Conservation (phyloP, 1,140 invertebrate genomes). For the Ceratitis capitata region DNA sequence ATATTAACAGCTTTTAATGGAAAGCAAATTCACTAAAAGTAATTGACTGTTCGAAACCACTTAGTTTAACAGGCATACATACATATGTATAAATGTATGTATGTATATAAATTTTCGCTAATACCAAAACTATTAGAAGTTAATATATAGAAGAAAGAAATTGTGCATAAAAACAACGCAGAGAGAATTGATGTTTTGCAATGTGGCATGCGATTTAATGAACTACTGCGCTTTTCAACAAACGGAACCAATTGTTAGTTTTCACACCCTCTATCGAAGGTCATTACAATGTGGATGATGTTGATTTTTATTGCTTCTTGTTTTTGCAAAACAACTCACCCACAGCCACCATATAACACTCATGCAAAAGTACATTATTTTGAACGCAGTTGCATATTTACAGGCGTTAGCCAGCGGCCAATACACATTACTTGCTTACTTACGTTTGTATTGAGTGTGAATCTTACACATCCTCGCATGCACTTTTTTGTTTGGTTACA, state of each 20-base stretch:
- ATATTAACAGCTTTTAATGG: neutral
- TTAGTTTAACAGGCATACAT: neutral
- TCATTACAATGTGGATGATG: neutral
- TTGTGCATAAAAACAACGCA: neutral
- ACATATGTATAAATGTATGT: neutral
- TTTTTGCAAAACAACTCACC: neutral
- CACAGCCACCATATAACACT: neutral
- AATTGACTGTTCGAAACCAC: neutral
- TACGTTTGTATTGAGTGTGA: neutral
- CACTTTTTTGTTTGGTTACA: too few relatives aligned
- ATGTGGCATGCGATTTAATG: neutral
- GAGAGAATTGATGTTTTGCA: neutral
- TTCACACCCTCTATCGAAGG: slow-evolving; percentile 15
- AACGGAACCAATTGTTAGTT: neutral
- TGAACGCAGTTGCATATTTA: neutral
- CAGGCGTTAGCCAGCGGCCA: neutral
- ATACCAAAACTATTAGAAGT: too few relatives aligned
- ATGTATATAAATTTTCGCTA: too few relatives aligned
- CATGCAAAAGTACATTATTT: neutral
- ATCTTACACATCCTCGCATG: too few relatives aligned
- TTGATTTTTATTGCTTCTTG: too few relatives aligned
- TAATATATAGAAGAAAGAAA: too few relatives aligned
- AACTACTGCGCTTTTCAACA: neutral
- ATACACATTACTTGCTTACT: neutral
- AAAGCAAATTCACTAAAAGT: neutral